Percentiles rank a stretch among this genome's conserved stretches.
phyloP scores from a whole-genome alignment of 2,113 vertebrate species.

The Blennius ocellaris region DNA sequence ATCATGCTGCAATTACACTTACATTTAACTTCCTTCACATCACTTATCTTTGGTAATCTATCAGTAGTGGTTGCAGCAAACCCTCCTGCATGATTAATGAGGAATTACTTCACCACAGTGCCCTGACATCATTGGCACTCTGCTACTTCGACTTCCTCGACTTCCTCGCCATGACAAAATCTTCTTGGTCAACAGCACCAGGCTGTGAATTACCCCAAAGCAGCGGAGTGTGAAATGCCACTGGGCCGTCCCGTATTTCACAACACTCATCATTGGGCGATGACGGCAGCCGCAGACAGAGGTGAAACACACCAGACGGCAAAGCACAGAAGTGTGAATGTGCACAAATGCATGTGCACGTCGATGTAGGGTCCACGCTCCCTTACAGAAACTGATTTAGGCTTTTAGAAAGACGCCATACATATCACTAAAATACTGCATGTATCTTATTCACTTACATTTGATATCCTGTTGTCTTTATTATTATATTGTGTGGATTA shows the following conservation, averaged over 20 bases:
- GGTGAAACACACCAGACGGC: constrained; percentile 21
- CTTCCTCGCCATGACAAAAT: constrained; percentile 61
- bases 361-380: neutral
- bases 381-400: neutral
- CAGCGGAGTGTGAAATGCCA: constrained; percentile 71
- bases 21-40: neutral
- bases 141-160: constrained; percentile 43
- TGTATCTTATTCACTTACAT: no score
- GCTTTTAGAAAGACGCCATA: neutral
- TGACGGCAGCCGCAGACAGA: constrained; percentile 55
- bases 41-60: neutral
- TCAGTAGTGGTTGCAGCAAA: neutral
- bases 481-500: no score
- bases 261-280: constrained; percentile 54
- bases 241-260: constrained; percentile 66
- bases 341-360: neutral
- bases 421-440: no score
- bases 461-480: no score
- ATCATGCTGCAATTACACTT: neutral
- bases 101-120: constrained; percentile 46
- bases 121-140: constrained; percentile 64
- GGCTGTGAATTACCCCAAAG: constrained; percentile 72
- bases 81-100: constrained; percentile 8
- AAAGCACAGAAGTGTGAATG: constrained; percentile 17
- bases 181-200: constrained; percentile 57